phyloP scores from a whole-genome alignment of 2,113 vertebrate species.

The Anarrhichthys ocellatus region DNA sequence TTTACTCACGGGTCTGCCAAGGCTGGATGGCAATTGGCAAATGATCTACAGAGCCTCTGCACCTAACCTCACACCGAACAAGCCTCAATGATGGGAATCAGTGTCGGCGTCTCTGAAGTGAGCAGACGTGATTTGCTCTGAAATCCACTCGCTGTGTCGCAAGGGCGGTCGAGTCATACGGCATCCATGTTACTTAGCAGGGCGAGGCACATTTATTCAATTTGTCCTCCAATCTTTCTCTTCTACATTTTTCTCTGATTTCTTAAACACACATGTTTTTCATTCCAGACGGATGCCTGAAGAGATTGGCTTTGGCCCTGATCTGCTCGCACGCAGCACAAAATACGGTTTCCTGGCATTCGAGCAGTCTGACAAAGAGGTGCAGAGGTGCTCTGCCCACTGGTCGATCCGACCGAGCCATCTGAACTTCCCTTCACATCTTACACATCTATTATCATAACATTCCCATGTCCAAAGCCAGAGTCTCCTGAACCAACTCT shows the following conservation, averaged over 20 bases:
- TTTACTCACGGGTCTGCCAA: constrained; percentile 37
- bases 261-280: constrained; percentile 61
- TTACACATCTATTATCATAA: constrained; percentile 30
- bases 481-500: constrained; percentile 26
- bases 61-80: constrained; percentile 46
- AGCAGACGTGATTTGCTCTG: constrained; percentile 57
- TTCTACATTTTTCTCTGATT: constrained; percentile 35
- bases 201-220: constrained; percentile 39
- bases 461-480: constrained; percentile 29
- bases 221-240: constrained; percentile 69
- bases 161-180: constrained; percentile 36
- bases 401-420: constrained; percentile 9
- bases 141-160: constrained; percentile 48
- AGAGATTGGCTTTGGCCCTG: constrained; percentile 55
- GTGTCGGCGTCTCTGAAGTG: constrained; percentile 38
- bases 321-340: constrained; percentile 32
- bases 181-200: constrained; percentile 55
- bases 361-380: constrained; percentile 13
- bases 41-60: constrained; percentile 57
- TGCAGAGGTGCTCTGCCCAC: not conserved
- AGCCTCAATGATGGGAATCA: constrained; percentile 38
- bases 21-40: constrained; percentile 66
- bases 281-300: constrained; percentile 45
- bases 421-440: constrained; percentile 34
- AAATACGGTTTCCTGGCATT: constrained; percentile 45